A percentile compares a stretch with the other conserved stretches of the same genome.
Evolutionary conservation across 2,797 vertebrate genomes (phyloP).

Genomic region (Buceros bicornis): DNA sequence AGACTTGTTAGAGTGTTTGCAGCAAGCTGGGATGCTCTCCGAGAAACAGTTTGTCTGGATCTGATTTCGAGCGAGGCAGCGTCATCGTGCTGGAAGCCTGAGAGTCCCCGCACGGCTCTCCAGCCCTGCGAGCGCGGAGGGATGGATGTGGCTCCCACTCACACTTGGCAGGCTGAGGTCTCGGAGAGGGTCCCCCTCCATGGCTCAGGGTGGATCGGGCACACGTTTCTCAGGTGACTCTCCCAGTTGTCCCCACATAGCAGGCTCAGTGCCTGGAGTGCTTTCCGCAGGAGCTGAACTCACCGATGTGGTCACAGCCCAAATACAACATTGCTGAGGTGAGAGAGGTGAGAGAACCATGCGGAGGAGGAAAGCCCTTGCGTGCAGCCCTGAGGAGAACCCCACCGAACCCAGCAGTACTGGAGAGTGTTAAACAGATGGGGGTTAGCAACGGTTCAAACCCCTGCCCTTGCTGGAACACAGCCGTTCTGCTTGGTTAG

Average conservation of each 20-base stretch:
- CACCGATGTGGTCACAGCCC: fast-evolving
- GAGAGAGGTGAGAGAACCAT: fast-evolving
- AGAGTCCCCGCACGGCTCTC: neutral
- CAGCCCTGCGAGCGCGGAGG: fast-evolving
- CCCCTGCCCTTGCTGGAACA: neutral
- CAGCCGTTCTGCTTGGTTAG: neutral
- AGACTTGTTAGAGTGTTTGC: constrained; percentile 5
- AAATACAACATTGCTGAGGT: fast-evolving
- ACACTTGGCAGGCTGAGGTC: neutral
- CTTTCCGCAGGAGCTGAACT: neutral
- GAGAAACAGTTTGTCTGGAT: constrained; percentile 26
- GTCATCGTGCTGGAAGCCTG: fast-evolving
- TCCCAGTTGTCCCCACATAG: neutral
- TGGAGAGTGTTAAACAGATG: neutral
- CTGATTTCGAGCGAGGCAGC: neutral
- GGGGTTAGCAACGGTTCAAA: neutral
- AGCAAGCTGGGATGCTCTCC: constrained; percentile 13
- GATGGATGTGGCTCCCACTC: fast-evolving
- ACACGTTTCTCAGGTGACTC: neutral
- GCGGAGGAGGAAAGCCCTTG: neutral
- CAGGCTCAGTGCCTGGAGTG: fast-evolving
- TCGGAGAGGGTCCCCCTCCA: fast-evolving
- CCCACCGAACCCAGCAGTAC: fast-evolving
- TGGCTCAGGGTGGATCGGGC: fast-evolving
- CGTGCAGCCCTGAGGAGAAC: fast-evolving